Percentiles rank a stretch among this genome's conserved stretches.
Conservation (phyloP, 2,888 invertebrate genomes). For the Acanthosepion esculentum region DNA sequence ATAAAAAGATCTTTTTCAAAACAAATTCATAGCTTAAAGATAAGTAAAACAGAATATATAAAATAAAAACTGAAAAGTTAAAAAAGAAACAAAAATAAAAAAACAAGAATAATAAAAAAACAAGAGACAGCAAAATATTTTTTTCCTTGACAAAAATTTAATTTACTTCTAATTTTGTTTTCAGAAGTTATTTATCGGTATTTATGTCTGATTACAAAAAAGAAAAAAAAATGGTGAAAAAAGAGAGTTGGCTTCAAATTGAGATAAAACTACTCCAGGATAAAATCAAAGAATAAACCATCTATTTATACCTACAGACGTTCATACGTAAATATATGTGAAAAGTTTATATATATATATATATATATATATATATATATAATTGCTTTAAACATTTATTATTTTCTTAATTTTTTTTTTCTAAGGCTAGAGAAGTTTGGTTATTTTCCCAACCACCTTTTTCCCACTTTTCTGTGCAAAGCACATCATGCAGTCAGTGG, state of each 20-base stretch:
- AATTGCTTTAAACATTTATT: not conserved
- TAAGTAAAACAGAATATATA: too few species aligned
- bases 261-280: not conserved
- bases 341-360: not conserved
- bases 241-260: not conserved
- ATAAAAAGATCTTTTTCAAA: too few species aligned
- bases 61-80: too few species aligned
- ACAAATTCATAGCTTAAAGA: too few species aligned
- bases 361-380: not conserved
- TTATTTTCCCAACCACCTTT: not conserved
- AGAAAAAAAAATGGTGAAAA: not conserved
- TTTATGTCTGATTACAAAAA: too few species aligned
- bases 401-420: not conserved
- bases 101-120: too few species aligned
- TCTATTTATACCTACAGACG: not conserved
- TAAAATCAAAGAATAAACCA: not conserved
- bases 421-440: not conserved
- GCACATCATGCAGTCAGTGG: slow-evolving; percentile 21
- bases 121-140: too few species aligned
- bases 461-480: not conserved
- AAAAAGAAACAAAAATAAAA: too few species aligned
- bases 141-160: too few species aligned
- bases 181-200: too few species aligned
- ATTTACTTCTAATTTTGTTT: too few species aligned
- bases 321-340: not conserved